A percentile compares a stretch with the other conserved stretches of the same genome.
Evolutionary conservation across 2,797 vertebrate species (phyloP).

Genomic region (Buphagus erythrorhynchus): DNA sequence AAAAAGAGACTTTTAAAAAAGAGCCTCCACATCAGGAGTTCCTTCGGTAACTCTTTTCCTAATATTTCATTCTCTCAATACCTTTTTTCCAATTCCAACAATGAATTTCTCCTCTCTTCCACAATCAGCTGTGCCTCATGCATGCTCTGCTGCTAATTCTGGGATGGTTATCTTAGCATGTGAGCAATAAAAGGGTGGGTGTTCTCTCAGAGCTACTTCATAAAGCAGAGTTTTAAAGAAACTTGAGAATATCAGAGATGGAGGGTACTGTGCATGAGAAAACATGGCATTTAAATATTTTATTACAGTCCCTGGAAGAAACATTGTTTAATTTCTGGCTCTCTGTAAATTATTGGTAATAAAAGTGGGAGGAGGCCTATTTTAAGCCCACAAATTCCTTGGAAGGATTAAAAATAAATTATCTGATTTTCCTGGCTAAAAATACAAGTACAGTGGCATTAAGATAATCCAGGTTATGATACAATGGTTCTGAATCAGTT

Average conservation of each 20-base stretch:
- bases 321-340: fast-evolving
- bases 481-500: neutral
- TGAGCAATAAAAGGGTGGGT: neutral
- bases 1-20: neutral
- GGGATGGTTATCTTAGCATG: neutral
- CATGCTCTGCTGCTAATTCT: neutral
- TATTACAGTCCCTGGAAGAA: neutral
- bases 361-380: neutral
- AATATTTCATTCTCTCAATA: neutral
- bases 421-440: neutral
- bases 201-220: neutral
- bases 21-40: neutral
- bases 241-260: neutral
- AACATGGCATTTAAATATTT: neutral
- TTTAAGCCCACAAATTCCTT: neutral
- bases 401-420: neutral
- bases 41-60: neutral
- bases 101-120: neutral
- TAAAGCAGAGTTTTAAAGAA: neutral
- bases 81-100: neutral
- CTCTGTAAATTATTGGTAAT: neutral
- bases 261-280: neutral
- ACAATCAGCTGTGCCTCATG: neutral
- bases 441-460: neutral
- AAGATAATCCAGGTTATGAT: neutral